phyloP scores from a whole-genome alignment of 2,113 vertebrate species.

The Notarius lentiginosus region DNA sequence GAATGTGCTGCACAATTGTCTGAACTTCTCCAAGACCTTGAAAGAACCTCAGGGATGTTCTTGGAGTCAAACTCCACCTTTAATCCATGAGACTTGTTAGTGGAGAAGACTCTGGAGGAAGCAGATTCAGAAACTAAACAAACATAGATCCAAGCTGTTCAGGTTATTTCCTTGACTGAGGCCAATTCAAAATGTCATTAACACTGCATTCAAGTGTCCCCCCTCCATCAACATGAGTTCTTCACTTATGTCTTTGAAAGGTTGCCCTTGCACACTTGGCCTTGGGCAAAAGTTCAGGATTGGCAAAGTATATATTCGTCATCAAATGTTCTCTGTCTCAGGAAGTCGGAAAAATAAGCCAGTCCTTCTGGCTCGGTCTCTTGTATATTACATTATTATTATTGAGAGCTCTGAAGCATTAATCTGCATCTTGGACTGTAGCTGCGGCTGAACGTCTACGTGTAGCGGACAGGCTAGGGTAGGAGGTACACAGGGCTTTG shows the following conservation, averaged over 20 bases:
- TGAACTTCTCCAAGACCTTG: slow-evolving; percentile 12
- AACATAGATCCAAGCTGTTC: neutral
- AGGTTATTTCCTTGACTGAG: neutral
- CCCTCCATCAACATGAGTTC: neutral
- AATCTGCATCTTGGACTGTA: slow-evolving; percentile 2
- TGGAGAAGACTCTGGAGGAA: neutral
- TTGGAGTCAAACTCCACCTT: neutral
- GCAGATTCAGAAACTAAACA: slow-evolving; percentile 20
- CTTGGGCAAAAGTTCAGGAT: neutral
- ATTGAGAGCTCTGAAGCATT: slow-evolving; percentile 7
- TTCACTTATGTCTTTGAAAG: neutral
- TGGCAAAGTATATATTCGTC: neutral
- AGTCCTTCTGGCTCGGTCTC: neutral
- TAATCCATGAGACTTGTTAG: slow-evolving; percentile 20
- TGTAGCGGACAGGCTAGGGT: slow-evolving; percentile 51
- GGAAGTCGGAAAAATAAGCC: neutral
- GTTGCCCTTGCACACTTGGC: neutral
- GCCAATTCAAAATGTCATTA: neutral
- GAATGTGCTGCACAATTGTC: slow-evolving; percentile 8
- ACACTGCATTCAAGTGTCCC: neutral
- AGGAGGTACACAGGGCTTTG: slow-evolving; percentile 51
- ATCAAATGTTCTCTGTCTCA: neutral
- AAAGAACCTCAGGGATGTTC: slow-evolving; percentile 15
- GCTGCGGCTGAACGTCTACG: slow-evolving; percentile 32
- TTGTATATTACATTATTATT: neutral